A percentile compares a stretch with the other conserved stretches of the same genome.
These are phyloP conservation scores for Pelvicachromis taeniatus DNA, from an alignment of 2,113 vertebrate species.

Conservation along the genomic window DNA sequence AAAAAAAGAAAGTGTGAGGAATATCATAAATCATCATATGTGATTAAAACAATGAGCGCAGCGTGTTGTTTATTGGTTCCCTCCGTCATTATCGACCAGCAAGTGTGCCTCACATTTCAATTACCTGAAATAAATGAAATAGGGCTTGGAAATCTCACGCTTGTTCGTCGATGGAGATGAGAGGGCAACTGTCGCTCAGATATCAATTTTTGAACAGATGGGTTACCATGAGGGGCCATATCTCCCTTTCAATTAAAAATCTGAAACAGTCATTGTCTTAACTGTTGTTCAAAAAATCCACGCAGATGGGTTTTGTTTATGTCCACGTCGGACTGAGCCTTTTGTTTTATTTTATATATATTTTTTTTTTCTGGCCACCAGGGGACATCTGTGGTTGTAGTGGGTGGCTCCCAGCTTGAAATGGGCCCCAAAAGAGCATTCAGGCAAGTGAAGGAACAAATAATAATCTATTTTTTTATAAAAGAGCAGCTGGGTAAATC, in stretches of 20 bases:
- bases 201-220: slow-evolving; percentile 69
- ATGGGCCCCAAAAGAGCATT: background rate
- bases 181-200: slow-evolving; percentile 62
- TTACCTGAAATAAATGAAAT: slow-evolving; percentile 66
- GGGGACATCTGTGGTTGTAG: background rate
- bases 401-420: background rate
- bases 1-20: background rate
- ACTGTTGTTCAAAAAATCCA: slow-evolving; percentile 31
- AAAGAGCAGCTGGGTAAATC: background rate
- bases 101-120: slow-evolving; percentile 53
- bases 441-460: background rate
- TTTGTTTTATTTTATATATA: slow-evolving; percentile 24
- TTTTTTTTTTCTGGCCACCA: background rate
- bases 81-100: slow-evolving; percentile 33
- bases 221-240: slow-evolving; percentile 60
- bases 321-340: slow-evolving; percentile 29
- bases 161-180: slow-evolving; percentile 52
- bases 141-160: slow-evolving; percentile 55
- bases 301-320: slow-evolving; percentile 65
- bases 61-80: slow-evolving; percentile 48
- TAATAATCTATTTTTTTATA: background rate
- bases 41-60: slow-evolving; percentile 58
- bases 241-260: slow-evolving; percentile 68
- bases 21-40: slow-evolving; percentile 14
- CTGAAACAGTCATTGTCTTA: slow-evolving; percentile 59